Base-by-base conservation (phyloP, 2,113 vertebrate species). In the Picathartes gymnocephalus region DNA sequence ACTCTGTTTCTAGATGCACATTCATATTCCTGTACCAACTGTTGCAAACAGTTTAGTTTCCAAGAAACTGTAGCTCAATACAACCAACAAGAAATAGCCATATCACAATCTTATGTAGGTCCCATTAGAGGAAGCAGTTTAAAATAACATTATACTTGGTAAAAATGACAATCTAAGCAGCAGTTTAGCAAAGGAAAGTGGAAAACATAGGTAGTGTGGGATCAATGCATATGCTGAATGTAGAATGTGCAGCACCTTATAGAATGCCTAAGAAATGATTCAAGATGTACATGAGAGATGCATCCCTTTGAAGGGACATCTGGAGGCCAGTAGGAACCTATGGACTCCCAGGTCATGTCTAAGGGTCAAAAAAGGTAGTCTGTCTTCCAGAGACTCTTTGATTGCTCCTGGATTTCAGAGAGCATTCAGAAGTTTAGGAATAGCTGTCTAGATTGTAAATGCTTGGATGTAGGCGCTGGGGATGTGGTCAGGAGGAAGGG, bases 321-420 rank as follows among this genome's bases (percentile, higher is more conserved):
- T 57, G 58, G 60, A 91, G 30, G 22, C 56, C 89, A 84, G 50
- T 21, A 50, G 33, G 33, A 60, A 57, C 11, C 69, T 73, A 19
- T 0, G 2, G 47, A 44, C 22, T 58, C 35, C 58, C 15, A 31
- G 37, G 31, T 39, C 45, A 25, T 1, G 5, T 35, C 28, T 54
- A 57, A 11, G 5, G 51, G 68, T 74, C 56, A 82, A 31, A 74
- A 73, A 50, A 76, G 11, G 6, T 35, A 92, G 10, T 25, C 23
- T 82, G 2, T 74, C 68, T 88, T 92, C 19, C 47, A 77, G 47
- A 35, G 27, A 60, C n/a, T 53, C 42, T 69, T 47, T 45, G 39
- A 79, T 50, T 3, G 4, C 28, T 82, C 42, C 40, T 65, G 85
- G 35, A 42, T 88, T 60, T 72, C 27, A 69, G 51, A 30, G 15